Evolutionary conservation across 2,797 vertebrate species (phyloP).

Genomic region (Prunella strophiata): DNA sequence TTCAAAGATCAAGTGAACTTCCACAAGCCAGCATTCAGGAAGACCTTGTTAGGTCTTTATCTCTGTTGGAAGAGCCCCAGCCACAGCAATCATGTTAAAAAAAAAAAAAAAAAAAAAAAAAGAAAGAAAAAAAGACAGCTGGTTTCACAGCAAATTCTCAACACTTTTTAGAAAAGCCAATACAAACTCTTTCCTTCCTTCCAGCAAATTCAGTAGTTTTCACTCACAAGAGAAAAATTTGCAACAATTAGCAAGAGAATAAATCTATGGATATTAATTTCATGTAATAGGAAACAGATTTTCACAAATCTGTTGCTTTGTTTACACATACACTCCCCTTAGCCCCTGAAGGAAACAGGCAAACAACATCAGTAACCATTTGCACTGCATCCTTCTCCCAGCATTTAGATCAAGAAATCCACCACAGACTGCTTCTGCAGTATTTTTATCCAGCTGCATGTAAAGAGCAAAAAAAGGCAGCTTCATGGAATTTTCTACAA

Average conservation of each 20-base stretch:
- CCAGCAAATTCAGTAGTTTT: not conserved
- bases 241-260: not conserved
- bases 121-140: not conserved
- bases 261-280: not conserved
- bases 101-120: not conserved
- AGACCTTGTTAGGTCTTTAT: conserved; percentile 22
- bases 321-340: not conserved
- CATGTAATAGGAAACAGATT: not conserved
- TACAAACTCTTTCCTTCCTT: not conserved
- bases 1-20: conserved; percentile 20
- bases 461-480: not conserved
- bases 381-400: not conserved
- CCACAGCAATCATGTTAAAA: not conserved
- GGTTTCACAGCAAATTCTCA: not conserved
- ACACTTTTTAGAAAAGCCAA: not conserved
- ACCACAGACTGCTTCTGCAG: not conserved
- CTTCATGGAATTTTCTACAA: not conserved
- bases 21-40: not conserved
- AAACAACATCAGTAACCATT: not conserved
- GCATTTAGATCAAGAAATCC: not conserved
- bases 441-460: not conserved
- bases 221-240: not conserved
- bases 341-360: not conserved
- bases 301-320: not conserved
- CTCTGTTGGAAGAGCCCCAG: conserved; percentile 17